Conservation (phyloP, 2,888 invertebrate genomes). For the Conchocele bisecta region DNA sequence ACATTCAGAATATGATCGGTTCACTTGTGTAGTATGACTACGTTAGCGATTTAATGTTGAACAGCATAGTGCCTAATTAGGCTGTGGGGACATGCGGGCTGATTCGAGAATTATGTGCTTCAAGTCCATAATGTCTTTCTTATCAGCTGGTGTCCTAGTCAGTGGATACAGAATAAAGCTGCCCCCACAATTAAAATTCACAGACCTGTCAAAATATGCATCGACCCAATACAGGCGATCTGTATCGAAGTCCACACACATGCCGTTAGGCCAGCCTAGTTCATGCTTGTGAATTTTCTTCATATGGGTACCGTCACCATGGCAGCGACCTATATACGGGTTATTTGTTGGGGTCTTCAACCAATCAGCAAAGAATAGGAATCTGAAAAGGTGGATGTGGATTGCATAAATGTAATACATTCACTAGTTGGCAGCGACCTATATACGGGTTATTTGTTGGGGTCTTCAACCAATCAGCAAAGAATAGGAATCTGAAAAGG, state of each 20-base stretch:
- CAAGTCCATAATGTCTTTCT: too few relatives aligned
- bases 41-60: too few relatives aligned
- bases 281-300: conserved; percentile 95
- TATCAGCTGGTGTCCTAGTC: too few relatives aligned
- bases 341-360: conserved; percentile 90
- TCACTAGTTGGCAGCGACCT: conserved; percentile 94
- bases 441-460: conserved; percentile 98
- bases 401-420: too few relatives aligned
- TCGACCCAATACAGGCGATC: conserved; percentile 99
- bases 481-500: conserved; percentile 76
- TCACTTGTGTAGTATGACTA: too few relatives aligned
- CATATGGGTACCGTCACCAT: conserved; percentile 93
- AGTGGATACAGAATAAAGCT: too few relatives aligned
- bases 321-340: conserved; percentile 96
- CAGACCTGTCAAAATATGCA: conserved; percentile 90
- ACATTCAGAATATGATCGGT: too few relatives aligned
- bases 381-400: too few relatives aligned
- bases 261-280: conserved; percentile 98
- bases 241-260: conserved; percentile 94
- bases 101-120: too few relatives aligned
- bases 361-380: conserved; percentile 79
- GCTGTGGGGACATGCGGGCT: too few relatives aligned
- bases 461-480: conserved; percentile 77
- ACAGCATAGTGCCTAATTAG: too few relatives aligned
- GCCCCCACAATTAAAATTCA: too few relatives aligned